Base-by-base conservation (phyloP, 1,140 invertebrate species). In the Phymorhynchus buccinoides region DNA sequence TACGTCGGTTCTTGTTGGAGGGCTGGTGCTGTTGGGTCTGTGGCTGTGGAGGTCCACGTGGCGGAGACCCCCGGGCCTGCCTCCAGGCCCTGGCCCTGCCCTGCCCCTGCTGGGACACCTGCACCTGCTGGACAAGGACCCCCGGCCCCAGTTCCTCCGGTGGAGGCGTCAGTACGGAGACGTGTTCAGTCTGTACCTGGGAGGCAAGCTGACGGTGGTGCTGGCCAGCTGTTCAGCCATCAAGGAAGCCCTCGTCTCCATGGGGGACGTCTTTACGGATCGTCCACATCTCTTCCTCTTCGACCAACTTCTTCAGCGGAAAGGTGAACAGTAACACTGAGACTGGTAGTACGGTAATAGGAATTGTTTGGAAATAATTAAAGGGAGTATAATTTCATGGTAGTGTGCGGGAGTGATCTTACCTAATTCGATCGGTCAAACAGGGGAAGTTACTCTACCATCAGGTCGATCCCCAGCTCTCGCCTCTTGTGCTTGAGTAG, bases 221-320 rank as follows among this genome's bases (percentile, higher is more conserved):
- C 73, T 89, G 1, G 86, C 86, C 66, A 87, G 88, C 1, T 88
- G 80, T 56, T 62, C 84, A 52, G 39, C 77, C 62, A 83, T 89
- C 14, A 79, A 86, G 27, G 85, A 87, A n/a, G 88, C 86, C 0
- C 80, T 89, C 12, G 85, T 89, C 62, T 87, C 81, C 6, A 52
- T 85, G 27, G 81, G 77, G 1, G 82, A 86, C 35, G 84, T 84
- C 62, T 89, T 87, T 56, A 85, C 85, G 30, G 81, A 85, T 41
- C 66, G 85, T 66, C 84, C 88, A 30, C 44, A 35, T 18, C 14
- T 32, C 44, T 0, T 18, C 68, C 12, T 71, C 68, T 35, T 71
- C 30, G 68, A 71, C 68, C 30, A 12, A 22, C 12, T 71, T 32
- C 14, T 32, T 32, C 32, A 71, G 30, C 16, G 7, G 6, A 71